Evolutionary conservation across 1,140 invertebrate species (phyloP).

Genomic region (Dryas iulia): DNA sequence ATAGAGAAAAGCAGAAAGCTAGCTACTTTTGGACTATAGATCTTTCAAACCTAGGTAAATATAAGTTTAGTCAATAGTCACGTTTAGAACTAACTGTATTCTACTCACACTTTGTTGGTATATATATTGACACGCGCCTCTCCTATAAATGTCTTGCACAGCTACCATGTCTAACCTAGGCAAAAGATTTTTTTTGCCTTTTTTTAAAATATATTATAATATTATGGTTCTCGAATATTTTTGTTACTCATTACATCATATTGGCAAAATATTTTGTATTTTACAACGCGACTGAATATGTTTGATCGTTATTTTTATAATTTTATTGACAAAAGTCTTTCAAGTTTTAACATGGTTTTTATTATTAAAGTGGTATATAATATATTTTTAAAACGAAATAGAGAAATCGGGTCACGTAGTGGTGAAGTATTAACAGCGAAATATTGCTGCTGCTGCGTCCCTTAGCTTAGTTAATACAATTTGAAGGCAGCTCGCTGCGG

Average conservation of each 20-base stretch:
- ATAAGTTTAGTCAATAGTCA: background rate
- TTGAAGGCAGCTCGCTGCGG: slow-evolving; percentile 24
- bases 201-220: background rate
- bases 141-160: background rate
- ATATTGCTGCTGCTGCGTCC: slow-evolving; percentile 26
- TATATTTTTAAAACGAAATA: slow-evolving; percentile 14
- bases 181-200: background rate
- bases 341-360: background rate
- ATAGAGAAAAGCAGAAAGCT: too few relatives aligned
- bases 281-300: background rate
- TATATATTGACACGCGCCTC: background rate
- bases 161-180: background rate
- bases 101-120: background rate
- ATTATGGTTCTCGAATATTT: too few relatives aligned
- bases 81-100: background rate
- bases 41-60: too few relatives aligned
- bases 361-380: background rate
- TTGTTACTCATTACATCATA: too few relatives aligned
- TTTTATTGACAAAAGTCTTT: background rate
- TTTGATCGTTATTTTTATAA: background rate
- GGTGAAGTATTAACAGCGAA: slow-evolving; percentile 25
- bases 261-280: too few relatives aligned
- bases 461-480: slow-evolving; percentile 30
- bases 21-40: too few relatives aligned
- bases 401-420: slow-evolving; percentile 27